phyloP scores from a whole-genome alignment of 2,113 vertebrate genomes.

The Elgaria multicarinata region DNA sequence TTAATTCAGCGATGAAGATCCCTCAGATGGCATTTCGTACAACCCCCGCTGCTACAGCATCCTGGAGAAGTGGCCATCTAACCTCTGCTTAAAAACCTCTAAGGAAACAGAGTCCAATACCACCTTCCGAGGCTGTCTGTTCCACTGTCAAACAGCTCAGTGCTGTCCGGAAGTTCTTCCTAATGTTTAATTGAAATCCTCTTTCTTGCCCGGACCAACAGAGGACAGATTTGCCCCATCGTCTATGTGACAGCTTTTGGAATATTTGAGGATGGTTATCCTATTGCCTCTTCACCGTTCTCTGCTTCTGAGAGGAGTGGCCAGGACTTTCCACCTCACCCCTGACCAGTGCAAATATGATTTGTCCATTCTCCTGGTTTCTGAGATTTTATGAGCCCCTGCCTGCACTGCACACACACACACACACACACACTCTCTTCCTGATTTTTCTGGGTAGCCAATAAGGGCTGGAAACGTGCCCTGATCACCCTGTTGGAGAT shows the following conservation, averaged over 20 bases:
- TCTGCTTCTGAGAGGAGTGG: background rate
- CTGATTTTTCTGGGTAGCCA: background rate
- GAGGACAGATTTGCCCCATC: background rate
- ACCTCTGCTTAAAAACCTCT: no score
- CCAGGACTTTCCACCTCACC: background rate
- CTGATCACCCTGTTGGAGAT: background rate
- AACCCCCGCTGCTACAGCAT: no score
- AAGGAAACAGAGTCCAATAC: no score
- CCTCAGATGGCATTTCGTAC: no score
- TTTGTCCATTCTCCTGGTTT: background rate
- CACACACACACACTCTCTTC: background rate
- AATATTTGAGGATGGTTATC: background rate
- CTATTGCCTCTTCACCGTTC: background rate
- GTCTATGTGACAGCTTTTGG: background rate
- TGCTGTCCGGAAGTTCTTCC: no score
- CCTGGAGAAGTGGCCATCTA: no score
- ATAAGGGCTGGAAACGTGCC: background rate
- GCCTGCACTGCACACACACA: background rate
- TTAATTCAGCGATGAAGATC: no score
- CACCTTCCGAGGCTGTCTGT: no score
- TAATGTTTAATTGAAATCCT: no score
- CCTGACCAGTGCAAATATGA: background rate
- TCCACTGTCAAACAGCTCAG: no score
- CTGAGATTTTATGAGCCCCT: background rate
- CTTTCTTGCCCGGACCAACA: background rate